phyloP scores from a whole-genome alignment of 2,888 invertebrate species.

The Hymenopus coronatus region DNA sequence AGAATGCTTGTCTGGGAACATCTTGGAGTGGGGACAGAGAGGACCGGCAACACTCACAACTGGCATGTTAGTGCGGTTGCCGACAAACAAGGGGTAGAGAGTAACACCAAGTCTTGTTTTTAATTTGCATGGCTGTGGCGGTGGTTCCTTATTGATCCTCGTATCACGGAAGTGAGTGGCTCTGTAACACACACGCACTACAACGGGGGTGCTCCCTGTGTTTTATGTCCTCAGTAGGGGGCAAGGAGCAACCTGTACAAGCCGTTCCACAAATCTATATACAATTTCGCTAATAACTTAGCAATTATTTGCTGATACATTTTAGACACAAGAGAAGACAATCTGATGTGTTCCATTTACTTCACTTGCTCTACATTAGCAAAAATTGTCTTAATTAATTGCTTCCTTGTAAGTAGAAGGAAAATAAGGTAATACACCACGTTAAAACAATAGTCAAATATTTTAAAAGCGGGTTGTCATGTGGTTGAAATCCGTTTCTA shows the following conservation, averaged over 20 bases:
- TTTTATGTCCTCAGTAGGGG: background rate
- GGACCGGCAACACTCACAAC: constrained; percentile 25
- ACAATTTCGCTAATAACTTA: no score
- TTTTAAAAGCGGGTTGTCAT: no score
- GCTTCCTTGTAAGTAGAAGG: no score
- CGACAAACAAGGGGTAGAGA: constrained; percentile 22
- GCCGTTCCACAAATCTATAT: background rate
- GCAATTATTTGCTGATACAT: no score
- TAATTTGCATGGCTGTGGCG: background rate
- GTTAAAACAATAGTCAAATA: no score
- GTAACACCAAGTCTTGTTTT: background rate
- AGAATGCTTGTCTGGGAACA: background rate
- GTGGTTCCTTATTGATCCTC: constrained; percentile 5
- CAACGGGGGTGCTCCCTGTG: background rate
- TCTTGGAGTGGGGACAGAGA: background rate
- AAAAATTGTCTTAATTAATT: no score
- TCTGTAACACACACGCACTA: background rate
- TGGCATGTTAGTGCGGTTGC: constrained; percentile 27
- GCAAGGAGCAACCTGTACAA: background rate
- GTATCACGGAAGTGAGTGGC: constrained; percentile 13
- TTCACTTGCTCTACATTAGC: no score
- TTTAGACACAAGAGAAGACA: no score
- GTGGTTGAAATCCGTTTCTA: no score
- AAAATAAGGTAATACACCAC: no score
- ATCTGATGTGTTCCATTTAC: no score